Evolutionary conservation across 53 echinoderm and acorn worm genomes (phyloP).

Genomic region (Echinarachnius parma): DNA sequence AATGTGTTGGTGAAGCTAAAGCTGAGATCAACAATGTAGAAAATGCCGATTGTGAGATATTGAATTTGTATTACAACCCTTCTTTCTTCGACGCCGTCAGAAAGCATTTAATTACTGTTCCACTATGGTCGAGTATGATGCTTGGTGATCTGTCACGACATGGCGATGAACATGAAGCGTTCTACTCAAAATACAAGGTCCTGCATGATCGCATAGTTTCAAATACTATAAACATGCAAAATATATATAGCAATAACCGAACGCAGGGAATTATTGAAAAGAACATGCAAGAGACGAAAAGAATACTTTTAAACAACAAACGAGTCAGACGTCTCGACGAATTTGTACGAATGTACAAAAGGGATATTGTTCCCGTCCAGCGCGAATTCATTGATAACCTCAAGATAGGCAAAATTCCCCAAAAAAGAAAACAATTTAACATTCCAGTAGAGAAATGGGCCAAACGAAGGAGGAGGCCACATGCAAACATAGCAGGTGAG

Average conservation of each 20-base stretch:
- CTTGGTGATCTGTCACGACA: neutral
- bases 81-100: neutral
- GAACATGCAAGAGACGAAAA: slow-evolving; percentile 1
- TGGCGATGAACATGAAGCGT: neutral
- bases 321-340: neutral
- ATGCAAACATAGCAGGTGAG: too few relatives aligned
- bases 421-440: neutral
- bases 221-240: neutral
- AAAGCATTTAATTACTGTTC: neutral
- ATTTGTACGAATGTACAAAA: neutral
- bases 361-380: neutral
- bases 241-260: neutral
- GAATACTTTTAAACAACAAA: neutral
- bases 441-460: too few relatives aligned
- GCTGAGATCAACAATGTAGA: neutral
- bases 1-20: neutral
- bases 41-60: neutral
- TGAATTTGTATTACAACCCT: neutral
- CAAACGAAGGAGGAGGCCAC: too few relatives aligned
- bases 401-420: neutral
- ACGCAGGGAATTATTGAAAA: slow-evolving; percentile 2
- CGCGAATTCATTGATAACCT: neutral
- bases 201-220: neutral
- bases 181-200: neutral
- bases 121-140: neutral